Conservation (phyloP, 2,797 vertebrate genomes). For the Pipistrellus pipistrellus region DNA sequence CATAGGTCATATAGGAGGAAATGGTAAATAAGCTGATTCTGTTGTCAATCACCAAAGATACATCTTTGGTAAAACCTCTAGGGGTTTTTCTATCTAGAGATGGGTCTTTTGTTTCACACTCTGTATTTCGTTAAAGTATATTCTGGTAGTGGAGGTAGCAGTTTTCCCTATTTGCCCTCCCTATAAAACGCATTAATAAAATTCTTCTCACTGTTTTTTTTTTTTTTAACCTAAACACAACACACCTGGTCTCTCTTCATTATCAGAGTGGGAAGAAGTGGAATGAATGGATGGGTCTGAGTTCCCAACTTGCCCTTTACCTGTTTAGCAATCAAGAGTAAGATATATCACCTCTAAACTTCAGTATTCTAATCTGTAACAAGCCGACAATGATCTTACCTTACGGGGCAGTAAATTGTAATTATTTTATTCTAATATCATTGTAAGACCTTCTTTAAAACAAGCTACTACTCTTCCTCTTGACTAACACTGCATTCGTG, state of each 20-base stretch:
- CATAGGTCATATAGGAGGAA: neutral
- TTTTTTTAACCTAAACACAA: slow-evolving; percentile 9
- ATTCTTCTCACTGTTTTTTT: slow-evolving; percentile 23
- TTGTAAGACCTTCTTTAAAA: neutral
- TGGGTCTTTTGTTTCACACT: neutral
- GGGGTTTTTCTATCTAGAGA: neutral
- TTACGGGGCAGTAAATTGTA: neutral
- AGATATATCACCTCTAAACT: neutral
- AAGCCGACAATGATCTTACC: neutral
- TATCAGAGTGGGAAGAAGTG: neutral
- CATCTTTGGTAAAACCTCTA: neutral
- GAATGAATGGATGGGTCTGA: neutral
- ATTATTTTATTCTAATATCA: neutral
- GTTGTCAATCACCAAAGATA: neutral
- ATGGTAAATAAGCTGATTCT: neutral
- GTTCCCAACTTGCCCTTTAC: neutral
- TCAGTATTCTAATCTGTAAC: neutral
- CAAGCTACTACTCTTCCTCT: neutral
- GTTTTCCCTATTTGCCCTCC: neutral
- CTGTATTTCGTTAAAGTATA: neutral
- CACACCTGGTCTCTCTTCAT: neutral
- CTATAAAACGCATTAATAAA: neutral
- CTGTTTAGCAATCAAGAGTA: neutral
- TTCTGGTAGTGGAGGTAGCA: neutral
- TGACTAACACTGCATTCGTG: neutral